These are phyloP conservation scores for Acanthis flammea DNA, from an alignment of 2,797 vertebrate species.

Conservation along the genomic window DNA sequence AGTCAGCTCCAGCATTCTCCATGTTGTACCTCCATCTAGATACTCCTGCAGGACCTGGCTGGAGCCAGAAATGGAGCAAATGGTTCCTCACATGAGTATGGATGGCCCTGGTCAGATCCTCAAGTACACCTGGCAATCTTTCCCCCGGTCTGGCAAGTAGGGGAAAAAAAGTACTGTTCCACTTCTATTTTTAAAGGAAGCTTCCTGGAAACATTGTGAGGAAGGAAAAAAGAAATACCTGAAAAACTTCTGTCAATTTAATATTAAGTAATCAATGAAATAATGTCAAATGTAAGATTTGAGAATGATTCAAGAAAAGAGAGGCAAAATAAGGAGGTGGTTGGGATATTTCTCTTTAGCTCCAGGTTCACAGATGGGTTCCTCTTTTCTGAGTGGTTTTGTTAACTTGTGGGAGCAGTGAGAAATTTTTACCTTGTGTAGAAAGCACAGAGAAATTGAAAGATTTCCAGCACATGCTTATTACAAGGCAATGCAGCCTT, in stretches of 20 bases:
- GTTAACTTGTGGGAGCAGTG: neutral
- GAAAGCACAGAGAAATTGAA: neutral
- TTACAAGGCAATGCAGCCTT: neutral
- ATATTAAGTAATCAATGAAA: neutral
- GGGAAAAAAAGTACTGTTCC: neutral
- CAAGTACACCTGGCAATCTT: neutral
- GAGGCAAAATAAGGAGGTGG: neutral
- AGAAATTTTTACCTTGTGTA: neutral
- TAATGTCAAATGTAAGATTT: neutral
- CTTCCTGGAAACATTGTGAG: neutral
- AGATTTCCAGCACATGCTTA: neutral
- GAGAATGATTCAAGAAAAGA: neutral
- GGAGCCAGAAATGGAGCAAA: neutral
- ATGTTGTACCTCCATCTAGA: neutral
- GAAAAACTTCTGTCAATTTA: neutral
- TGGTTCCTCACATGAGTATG: neutral
- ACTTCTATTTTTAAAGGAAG: neutral
- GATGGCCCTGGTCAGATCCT: neutral
- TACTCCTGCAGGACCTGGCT: neutral
- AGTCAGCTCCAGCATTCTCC: neutral
- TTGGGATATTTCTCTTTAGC: neutral
- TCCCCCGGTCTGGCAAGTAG: neutral
- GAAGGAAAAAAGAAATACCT: rapidly evolving
- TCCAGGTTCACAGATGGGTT: neutral
- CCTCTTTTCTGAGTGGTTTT: neutral